Evolutionary conservation across 2,797 vertebrate species (phyloP).

Genomic region (Gallinago nigripennis): DNA sequence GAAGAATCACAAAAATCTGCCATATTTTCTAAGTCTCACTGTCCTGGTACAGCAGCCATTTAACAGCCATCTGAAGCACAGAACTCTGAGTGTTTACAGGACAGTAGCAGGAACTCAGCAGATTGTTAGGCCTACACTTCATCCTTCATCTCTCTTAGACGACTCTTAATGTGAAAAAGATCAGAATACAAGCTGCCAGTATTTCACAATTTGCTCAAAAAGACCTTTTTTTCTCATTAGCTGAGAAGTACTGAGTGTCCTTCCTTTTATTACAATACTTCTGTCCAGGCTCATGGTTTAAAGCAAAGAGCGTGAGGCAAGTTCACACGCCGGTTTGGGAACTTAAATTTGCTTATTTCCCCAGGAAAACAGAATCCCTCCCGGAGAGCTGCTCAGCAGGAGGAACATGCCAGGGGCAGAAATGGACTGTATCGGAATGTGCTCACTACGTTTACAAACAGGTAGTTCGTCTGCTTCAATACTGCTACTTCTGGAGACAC

Average conservation of each 20-base stretch:
- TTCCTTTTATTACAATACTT: neutral
- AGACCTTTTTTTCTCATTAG: neutral
- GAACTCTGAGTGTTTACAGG: neutral
- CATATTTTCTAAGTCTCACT: neutral
- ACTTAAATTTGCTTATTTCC: neutral
- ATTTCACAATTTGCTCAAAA: neutral
- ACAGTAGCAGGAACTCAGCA: neutral
- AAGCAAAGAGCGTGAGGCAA: neutral
- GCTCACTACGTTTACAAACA: neutral
- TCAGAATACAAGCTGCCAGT: neutral
- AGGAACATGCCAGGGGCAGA: neutral
- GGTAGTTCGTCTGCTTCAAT: neutral
- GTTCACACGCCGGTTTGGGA: neutral
- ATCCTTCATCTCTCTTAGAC: neutral
- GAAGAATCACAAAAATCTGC: neutral
- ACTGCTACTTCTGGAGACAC: fast-evolving
- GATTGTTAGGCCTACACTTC: neutral
- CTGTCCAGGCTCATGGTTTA: neutral
- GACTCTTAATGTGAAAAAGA: neutral
- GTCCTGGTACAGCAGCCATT: neutral
- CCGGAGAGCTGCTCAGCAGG: neutral
- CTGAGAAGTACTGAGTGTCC: neutral
- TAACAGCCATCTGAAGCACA: neutral
- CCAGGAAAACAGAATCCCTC: neutral
- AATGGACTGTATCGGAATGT: neutral